Percentiles rank a stretch among this genome's conserved stretches.
phyloP scores from a whole-genome alignment of 2,113 vertebrate genomes.

The Sylvietta virens region DNA sequence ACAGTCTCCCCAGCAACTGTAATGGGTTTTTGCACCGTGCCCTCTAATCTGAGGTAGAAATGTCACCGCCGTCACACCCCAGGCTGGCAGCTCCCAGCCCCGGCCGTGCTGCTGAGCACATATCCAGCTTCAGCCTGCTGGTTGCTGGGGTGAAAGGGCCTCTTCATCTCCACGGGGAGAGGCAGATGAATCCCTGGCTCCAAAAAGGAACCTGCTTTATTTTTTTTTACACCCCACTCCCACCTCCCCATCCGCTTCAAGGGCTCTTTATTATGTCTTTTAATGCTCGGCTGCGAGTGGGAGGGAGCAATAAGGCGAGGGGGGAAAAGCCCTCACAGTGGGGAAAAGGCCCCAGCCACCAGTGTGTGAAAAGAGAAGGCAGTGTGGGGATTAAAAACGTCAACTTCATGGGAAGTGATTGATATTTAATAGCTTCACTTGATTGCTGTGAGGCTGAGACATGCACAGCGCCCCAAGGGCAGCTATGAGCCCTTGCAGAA shows the following conservation, averaged over 20 bases:
- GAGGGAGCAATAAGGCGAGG: slow-evolving; percentile 3
- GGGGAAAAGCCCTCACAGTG: neutral
- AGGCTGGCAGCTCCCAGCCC: slow-evolving; percentile 46
- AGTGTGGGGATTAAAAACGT: neutral
- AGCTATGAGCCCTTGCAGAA: neutral
- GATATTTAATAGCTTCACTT: neutral
- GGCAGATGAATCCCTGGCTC: slow-evolving; percentile 37
- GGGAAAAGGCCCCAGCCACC: neutral
- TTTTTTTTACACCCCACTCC: neutral
- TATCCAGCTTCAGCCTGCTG: slow-evolving; percentile 50
- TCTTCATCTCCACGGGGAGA: slow-evolving; percentile 46
- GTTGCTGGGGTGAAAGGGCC: slow-evolving; percentile 68
- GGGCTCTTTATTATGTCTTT: slow-evolving; percentile 40
- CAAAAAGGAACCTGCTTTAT: neutral
- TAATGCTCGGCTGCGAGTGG: neutral
- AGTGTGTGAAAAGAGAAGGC: slow-evolving; percentile 29
- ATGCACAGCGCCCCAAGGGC: neutral
- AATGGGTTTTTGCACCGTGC: neutral
- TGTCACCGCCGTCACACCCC: slow-evolving; percentile 15
- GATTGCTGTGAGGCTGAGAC: neutral
- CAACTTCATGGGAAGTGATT: slow-evolving; percentile 31
- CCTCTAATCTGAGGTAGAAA: slow-evolving; percentile 54
- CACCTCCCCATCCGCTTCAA: neutral
- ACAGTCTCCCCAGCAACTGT: slow-evolving; percentile 68
- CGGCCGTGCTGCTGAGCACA: slow-evolving; percentile 10